Evolutionary conservation across 2,888 invertebrate genomes (phyloP), one percentile per base, ranked within the genome.

Genomic region (Marasmarcha lunaedactyla): DNA sequence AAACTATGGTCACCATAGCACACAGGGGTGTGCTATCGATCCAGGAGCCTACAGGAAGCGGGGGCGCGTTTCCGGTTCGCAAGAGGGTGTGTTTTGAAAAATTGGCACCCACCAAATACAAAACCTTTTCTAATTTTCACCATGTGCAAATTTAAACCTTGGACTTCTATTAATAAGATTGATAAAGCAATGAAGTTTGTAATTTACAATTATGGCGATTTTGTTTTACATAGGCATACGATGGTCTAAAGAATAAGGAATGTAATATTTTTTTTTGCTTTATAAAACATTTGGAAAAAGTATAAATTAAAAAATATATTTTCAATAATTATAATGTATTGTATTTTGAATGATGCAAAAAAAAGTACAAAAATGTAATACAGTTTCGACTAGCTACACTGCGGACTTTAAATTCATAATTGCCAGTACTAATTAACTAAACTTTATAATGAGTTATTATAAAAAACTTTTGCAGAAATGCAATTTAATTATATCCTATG

Each of bases 41-140:
- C 78, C 66, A 54, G 56, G 62, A 63, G 72, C 72, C 74, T 71
- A 73, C 71, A 70, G 76, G 72, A 73, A 72, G 66, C 59, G 63
- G 69, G 65, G 71, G 68, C 61, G 60, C 68, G 63, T 66, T 71
- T 72, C 74, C 71, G 69, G 66, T 63, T 47, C 48, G 55, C 58
- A 53, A 55, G 52, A 63, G 65, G 61, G 71, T 67, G 66, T 73
- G 77, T 78, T 79, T 78, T 81, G 77, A 79, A 79, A 83, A 83
- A 83, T 81, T 78, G 79, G 76, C 79, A 76, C 72, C 77, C 64
- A 55, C 55, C 57, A 58, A 59, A 20, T 20, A 20, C 20, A 20
- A 20, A 20, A 20, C 54, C 56, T 54, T 57, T 54, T 55, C 53
- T 58, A 56, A 56, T 51, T 47, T 46, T 45, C 49, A 48, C 53